These are phyloP conservation scores for Zaprionus lineosus DNA, from an alignment of 2,888 invertebrate genomes.

Conservation along the genomic window DNA sequence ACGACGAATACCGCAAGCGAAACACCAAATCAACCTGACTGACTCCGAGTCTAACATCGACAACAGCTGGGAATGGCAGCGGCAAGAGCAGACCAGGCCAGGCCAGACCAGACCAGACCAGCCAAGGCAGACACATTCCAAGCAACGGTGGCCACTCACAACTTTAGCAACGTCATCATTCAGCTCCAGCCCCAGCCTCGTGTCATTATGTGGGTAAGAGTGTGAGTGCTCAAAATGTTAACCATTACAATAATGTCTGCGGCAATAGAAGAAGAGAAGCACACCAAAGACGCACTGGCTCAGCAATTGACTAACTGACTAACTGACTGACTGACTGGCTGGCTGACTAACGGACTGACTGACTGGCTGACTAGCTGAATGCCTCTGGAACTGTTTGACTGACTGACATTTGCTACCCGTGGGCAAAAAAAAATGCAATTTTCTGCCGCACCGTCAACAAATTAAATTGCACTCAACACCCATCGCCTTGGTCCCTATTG, in stretches of 20 bases:
- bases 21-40: conserved; percentile 16
- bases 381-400: conserved; percentile 4
- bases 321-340: not conserved
- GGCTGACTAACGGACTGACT: conserved; percentile 6
- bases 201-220: conserved; percentile 41
- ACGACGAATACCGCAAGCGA: conserved; percentile 45
- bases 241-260: conserved; percentile 27
- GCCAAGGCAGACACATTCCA: conserved; percentile 29
- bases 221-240: conserved; percentile 27
- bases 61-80: too few relatives aligned
- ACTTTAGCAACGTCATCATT: conserved; percentile 63
- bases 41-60: conserved; percentile 1
- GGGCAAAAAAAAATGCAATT: conserved; percentile 34
- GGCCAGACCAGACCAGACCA: conserved; percentile 15
- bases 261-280: not conserved
- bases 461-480: conserved; percentile 31
- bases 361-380: too few relatives aligned
- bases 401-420: conserved; percentile 49
- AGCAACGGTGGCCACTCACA: conserved; percentile 61
- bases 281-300: conserved; percentile 10
- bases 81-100: too few relatives aligned
- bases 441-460: conserved; percentile 19
- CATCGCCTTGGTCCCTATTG: conserved; percentile 39
- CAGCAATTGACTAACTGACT: not conserved
- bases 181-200: conserved; percentile 31